Evolutionary conservation across 2,113 vertebrate species (phyloP).

Genomic region (Montifringilla adamsi): DNA sequence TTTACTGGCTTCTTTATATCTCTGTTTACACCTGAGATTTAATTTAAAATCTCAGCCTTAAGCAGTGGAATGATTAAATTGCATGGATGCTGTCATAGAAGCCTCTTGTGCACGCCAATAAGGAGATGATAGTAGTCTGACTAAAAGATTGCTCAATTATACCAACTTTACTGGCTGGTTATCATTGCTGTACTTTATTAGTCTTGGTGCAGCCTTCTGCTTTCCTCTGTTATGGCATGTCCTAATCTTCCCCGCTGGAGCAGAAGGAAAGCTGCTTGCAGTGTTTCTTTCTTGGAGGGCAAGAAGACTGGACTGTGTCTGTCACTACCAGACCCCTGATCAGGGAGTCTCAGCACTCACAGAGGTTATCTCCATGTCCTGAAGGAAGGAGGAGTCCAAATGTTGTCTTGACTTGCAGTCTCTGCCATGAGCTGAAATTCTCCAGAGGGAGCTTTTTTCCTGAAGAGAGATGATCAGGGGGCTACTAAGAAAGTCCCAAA

Average conservation of each 20-base stretch:
- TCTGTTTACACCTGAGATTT: not conserved
- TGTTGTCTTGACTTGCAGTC: accelerated
- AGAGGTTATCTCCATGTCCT: not conserved
- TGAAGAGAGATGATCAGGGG: not conserved
- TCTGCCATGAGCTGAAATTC: not conserved
- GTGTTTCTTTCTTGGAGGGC: not conserved
- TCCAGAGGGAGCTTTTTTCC: not conserved
- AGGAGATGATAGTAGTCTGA: accelerated
- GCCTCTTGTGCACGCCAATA: not conserved
- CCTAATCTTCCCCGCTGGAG: accelerated
- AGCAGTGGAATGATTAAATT: not conserved
- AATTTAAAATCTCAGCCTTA: not conserved
- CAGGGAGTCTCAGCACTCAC: accelerated
- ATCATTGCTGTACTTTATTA: not conserved
- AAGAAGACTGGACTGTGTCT: not conserved
- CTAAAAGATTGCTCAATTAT: not conserved
- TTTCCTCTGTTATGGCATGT: not conserved
- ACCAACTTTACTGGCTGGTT: not conserved
- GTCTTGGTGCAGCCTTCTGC: not conserved
- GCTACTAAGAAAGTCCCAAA: not conserved
- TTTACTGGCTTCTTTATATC: not conserved
- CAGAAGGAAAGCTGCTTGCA: not conserved
- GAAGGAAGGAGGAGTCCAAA: not conserved
- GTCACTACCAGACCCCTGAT: not conserved
- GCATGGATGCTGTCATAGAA: not conserved